Evolutionary conservation across 2,888 invertebrate species (phyloP).

Genomic region (Drosophila robusta): DNA sequence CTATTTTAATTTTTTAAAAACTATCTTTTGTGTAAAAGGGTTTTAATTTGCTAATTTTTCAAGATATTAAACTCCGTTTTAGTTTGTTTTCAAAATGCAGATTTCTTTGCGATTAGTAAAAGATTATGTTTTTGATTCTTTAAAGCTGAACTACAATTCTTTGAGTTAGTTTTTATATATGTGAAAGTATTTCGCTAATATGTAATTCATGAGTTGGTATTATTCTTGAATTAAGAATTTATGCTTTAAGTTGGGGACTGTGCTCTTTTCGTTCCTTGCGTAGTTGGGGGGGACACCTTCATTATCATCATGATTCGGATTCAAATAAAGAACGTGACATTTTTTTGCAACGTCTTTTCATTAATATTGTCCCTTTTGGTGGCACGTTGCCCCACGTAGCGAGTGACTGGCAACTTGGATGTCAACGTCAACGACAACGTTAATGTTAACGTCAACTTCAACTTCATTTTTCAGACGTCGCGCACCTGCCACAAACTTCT

Average conservation of each 20-base stretch:
- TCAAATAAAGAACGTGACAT: conserved; percentile 75
- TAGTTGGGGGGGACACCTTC: conserved; percentile 32
- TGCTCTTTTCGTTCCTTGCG: not conserved
- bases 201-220: not conserved
- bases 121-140: not conserved
- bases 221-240: conserved; percentile 1
- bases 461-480: conserved; percentile 75
- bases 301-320: conserved; percentile 64
- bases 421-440: conserved; percentile 48
- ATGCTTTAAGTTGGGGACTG: conserved; percentile 2
- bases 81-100: too few relatives aligned
- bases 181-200: too few relatives aligned
- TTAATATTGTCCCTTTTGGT: conserved; percentile 69
- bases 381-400: conserved; percentile 44
- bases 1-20: too few relatives aligned
- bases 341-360: conserved; percentile 74
- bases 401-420: conserved; percentile 56
- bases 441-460: conserved; percentile 37
- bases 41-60: too few relatives aligned
- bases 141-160: not conserved
- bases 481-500: conserved; percentile 65
- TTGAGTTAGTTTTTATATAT: too few relatives aligned
- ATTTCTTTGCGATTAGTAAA: not conserved
- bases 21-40: too few relatives aligned
- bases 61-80: too few relatives aligned